A percentile compares a stretch with the other conserved stretches of the same genome.
Conservation (phyloP, 2,888 invertebrate genomes). For the Cephus spinipes region DNA sequence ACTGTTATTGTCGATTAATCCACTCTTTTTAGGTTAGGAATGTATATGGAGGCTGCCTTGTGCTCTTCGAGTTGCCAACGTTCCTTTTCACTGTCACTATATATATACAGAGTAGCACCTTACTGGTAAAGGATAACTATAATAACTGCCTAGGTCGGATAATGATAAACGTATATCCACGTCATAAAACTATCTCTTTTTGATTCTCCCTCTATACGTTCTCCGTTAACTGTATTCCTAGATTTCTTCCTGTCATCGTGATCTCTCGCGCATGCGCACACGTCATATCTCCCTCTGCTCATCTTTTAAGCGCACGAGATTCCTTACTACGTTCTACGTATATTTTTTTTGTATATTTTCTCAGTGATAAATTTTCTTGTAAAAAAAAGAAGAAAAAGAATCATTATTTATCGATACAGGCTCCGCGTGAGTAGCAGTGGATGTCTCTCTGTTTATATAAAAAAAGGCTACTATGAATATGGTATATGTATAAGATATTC, state of each 20-base stretch:
- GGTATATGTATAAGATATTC: constrained; percentile 6
- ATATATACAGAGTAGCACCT: constrained; percentile 2
- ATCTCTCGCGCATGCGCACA: neutral
- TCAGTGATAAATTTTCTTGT: neutral
- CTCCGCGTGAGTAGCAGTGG: neutral
- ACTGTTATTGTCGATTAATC: constrained; percentile 3
- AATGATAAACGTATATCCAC: neutral
- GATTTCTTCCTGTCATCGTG: neutral
- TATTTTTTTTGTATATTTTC: neutral
- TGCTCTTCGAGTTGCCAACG: neutral
- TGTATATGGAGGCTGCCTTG: neutral
- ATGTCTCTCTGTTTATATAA: neutral
- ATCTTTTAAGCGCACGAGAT: neutral
- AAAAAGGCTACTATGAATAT: neutral
- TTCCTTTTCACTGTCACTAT: neutral
- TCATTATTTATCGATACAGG: neutral
- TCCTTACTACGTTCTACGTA: neutral
- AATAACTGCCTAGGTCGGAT: neutral
- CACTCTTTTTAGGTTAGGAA: neutral
- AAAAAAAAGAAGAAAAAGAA: neutral
- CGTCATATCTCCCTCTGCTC: neutral
- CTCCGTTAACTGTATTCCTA: neutral
- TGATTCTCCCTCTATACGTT: neutral
- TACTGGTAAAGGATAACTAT: constrained; percentile 1
- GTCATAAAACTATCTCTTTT: neutral